Base-by-base conservation (phyloP, 2,113 vertebrate species). In the Podarcis muralis region DNA sequence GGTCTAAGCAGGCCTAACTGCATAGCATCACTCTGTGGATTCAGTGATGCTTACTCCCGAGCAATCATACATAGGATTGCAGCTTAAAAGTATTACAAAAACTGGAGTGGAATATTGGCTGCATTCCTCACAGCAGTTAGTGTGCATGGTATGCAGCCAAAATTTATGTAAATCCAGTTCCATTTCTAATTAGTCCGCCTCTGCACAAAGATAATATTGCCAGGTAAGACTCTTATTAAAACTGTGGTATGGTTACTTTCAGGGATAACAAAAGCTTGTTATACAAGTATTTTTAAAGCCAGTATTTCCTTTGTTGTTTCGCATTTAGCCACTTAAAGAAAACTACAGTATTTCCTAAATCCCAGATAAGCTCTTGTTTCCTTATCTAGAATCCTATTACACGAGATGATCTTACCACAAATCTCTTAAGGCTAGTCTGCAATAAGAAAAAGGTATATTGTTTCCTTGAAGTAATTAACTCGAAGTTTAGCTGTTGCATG, bases 401-500 rank as follows among this genome's bases (percentile, higher is more conserved):
- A 53, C 48, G 53, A 89, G 75, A 84, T 80, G 69, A 80, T 80
- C 88, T 89, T 85, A 18, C 76, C 66, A 13, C 53, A 72, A 32
- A 80, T 80, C 53, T 80, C 66, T 80, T 72, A 65, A 79, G 68
- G 35, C 75, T 88, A 48, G 71, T 76, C 87, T 83, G 81, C 37
- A 75, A 35, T 66, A n/a, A 66, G 30, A 88, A 43, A 74, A 83
- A 48, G 59, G 30, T 32, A 48, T 83, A 68, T 75, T 75, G 71
- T 88, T 66, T 76, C 71, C 81, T 53, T 83, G 72, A 83, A 83
- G 81, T 76, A 88, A 83, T 88, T 77, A 83, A 83, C 57, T 65
- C 30, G 25, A n/a, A 87, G 43, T 71, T 87, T 65, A 88, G 68
- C 22, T 53, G 68, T 13, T 32, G 83, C 59, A 16, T 48, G 22